Evolutionary conservation across 2,113 vertebrate genomes (phyloP), one percentile per base, ranked within the genome.

Genomic region (Bolborhynchus lineola): DNA sequence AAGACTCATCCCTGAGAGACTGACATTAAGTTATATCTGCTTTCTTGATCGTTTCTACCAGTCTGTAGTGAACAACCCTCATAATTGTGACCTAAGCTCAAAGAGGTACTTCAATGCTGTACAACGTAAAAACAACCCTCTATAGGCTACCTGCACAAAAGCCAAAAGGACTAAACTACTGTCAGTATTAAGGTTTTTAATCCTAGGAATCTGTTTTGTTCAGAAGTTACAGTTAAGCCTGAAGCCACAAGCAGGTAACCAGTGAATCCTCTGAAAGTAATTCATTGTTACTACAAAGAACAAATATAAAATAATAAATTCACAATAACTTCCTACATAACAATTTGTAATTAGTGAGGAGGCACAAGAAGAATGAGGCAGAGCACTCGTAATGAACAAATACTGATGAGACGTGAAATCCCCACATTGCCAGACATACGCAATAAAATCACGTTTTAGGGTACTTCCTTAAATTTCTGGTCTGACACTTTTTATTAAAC

Each of bases 351-450:
- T 80, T 68, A 81, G 69, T 17, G 23, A 93, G 82, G 76, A 88
- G 67, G 80, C 7, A 4, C 60, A 84, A 78, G 55, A 86, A 94
- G 88, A 88, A 72, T 37, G 33, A 92, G 69, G 65, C 57, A 88
- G 52, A 86, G 52, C 29, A 83, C 59, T 88, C 42, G 64, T 39
- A 86, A 55, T 35, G 82, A 92, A 88, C 74, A 92, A 95, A 93
- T 91, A 95, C 83, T 71, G 59, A 80, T 67, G 82, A 95, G 68
- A 71, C 44, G 81, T 84, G 92, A 92, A 86, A 78, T 68, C 28
- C 39, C 89, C 50, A 42, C 67, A 67, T 81, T 83, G 26, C 42
- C 71, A 95, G 72, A 70, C 13, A 60, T 5, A 6, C 24, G 46
- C 37, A 92, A 57, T 86, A 83, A 91, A 88, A 91, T 13, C 21